Evolutionary conservation across 2,888 invertebrate species (phyloP).

Genomic region (Taenaris catops): DNA sequence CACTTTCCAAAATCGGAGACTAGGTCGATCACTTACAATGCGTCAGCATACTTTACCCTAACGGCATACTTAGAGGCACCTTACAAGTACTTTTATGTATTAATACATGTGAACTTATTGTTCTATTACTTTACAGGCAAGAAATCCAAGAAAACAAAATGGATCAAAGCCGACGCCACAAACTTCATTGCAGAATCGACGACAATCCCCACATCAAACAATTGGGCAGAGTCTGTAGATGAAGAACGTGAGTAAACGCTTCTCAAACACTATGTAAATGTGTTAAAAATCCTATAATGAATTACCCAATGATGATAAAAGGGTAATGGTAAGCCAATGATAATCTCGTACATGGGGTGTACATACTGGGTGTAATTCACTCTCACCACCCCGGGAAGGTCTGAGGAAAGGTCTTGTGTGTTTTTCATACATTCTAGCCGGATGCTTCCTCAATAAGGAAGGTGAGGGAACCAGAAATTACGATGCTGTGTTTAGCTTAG

Average conservation of each 20-base stretch:
- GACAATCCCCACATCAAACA: constrained; percentile 78
- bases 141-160: constrained; percentile 93
- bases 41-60: constrained; percentile 58
- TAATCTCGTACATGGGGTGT: constrained; percentile 88
- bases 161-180: constrained; percentile 89
- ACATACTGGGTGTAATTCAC: constrained; percentile 82
- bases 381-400: constrained; percentile 87
- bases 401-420: constrained; percentile 84
- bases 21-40: constrained; percentile 69
- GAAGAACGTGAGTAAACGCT: constrained; percentile 83
- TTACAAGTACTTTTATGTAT: not conserved
- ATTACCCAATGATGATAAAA: constrained; percentile 63
- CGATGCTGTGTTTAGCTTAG: constrained; percentile 65
- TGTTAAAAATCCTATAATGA: not conserved
- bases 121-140: constrained; percentile 79
- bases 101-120: not conserved
- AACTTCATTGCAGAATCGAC: constrained; percentile 89
- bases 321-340: constrained; percentile 81
- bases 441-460: constrained; percentile 82
- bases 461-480: constrained; percentile 88
- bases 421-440: constrained; percentile 82
- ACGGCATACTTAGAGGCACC: too few species aligned
- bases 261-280: not conserved
- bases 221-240: constrained; percentile 92
- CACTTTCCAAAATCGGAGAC: constrained; percentile 63